phyloP scores from a whole-genome alignment of 2,113 vertebrate genomes.

The Aythya baeri region DNA sequence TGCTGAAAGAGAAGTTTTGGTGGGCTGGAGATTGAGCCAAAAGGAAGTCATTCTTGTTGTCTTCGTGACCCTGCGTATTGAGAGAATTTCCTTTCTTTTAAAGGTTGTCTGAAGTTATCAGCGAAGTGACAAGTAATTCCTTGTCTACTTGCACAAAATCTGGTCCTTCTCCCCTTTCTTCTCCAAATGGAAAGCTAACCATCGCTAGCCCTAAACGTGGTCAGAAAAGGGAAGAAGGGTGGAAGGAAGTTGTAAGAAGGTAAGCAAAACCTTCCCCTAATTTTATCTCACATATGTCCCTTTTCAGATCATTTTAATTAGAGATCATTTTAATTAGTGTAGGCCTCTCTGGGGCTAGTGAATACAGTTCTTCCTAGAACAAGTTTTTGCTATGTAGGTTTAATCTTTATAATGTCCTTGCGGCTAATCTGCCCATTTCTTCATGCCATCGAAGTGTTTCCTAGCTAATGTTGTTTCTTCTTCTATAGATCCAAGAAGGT shows the following conservation, averaged over 20 bases:
- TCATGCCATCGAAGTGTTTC: neutral
- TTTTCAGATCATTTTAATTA: neutral
- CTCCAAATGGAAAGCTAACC: conserved; percentile 94
- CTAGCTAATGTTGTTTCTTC: neutral
- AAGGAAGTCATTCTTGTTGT: neutral
- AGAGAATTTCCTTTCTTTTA: neutral
- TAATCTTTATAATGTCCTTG: neutral
- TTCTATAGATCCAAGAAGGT: conserved; percentile 94
- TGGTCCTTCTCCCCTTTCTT: conserved; percentile 90
- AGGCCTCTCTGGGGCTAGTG: neutral
- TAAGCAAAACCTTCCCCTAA: conserved; percentile 14
- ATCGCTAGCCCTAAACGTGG: conserved; percentile 97
- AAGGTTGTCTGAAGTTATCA: conserved; percentile 86
- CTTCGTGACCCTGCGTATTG: neutral
- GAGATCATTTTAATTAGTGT: neutral
- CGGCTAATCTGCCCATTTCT: neutral
- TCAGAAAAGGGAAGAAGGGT: conserved; percentile 98
- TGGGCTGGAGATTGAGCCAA: neutral
- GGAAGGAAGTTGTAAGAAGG: conserved; percentile 99
- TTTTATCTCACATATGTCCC: neutral
- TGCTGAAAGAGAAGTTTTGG: neutral
- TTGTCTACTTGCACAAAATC: conserved; percentile 92
- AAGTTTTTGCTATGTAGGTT: accelerated
- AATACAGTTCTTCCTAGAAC: neutral
- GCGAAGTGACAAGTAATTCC: conserved; percentile 85